These are phyloP conservation scores for Myotis yumanensis DNA, from an alignment of 2,113 vertebrate species.

Conservation along the genomic window DNA sequence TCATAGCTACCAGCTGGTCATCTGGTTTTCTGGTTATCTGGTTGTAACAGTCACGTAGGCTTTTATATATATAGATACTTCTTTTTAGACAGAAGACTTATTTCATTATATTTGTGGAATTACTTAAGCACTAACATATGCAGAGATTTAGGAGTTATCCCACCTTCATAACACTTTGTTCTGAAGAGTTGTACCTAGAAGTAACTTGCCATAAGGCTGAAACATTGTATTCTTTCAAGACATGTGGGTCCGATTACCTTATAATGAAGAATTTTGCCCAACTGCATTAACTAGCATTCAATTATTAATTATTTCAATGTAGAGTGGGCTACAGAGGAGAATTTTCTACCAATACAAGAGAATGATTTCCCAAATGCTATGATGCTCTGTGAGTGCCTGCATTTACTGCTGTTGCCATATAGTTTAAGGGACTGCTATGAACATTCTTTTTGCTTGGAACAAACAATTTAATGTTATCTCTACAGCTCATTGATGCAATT, in stretches of 20 bases:
- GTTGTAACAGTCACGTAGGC: too few species aligned
- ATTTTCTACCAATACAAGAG: conserved; percentile 53
- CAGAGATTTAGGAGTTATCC: not conserved
- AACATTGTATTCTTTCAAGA: conserved; percentile 51
- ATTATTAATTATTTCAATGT: conserved; percentile 74
- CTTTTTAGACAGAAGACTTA: not conserved
- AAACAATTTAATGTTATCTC: not conserved
- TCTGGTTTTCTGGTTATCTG: too few species aligned
- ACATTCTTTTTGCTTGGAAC: not conserved
- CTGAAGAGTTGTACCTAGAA: conserved; percentile 36
- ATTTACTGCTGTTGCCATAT: not conserved
- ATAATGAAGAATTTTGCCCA: conserved; percentile 68
- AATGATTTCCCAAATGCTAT: conserved; percentile 35
- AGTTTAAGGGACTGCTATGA: not conserved
- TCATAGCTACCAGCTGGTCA: too few species aligned
- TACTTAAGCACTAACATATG: not conserved
- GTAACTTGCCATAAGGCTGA: not conserved
- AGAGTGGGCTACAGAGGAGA: conserved; percentile 59
- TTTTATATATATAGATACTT: too few species aligned
- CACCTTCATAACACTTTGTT: not conserved
- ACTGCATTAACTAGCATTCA: conserved; percentile 65
- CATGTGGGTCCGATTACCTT: conserved; percentile 53
- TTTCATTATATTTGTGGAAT: not conserved
- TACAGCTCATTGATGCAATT: not conserved
- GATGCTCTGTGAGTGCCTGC: not conserved